These are phyloP conservation scores for Ariopsis seemanni DNA, from an alignment of 2,113 vertebrate genomes.

Conservation along the genomic window DNA sequence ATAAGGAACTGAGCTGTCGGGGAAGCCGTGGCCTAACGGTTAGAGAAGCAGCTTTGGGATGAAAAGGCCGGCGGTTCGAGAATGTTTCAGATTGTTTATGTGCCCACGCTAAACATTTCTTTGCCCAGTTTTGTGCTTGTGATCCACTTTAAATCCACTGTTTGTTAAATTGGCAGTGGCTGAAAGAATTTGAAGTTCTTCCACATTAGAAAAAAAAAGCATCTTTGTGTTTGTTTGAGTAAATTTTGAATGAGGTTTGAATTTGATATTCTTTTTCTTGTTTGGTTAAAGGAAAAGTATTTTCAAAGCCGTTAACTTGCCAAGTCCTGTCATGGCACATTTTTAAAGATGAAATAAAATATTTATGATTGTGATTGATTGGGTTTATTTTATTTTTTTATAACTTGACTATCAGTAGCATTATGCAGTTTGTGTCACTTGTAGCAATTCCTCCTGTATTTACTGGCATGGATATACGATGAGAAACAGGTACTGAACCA, in stretches of 20 bases:
- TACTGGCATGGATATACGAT: not conserved
- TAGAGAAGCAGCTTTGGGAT: too few species aligned
- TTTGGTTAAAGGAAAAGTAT: not conserved
- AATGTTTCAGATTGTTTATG: not conserved
- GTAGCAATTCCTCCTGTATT: not conserved
- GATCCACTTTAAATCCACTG: not conserved
- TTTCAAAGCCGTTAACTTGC: not conserved
- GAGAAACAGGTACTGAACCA: not conserved
- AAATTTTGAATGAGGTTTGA: not conserved
- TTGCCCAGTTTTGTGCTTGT: not conserved
- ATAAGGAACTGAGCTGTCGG: too few species aligned
- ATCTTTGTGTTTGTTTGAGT: too few species aligned
- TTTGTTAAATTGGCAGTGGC: not conserved
- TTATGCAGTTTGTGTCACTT: not conserved
- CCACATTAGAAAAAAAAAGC: not conserved
- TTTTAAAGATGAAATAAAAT: not conserved
- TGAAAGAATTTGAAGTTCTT: not conserved
- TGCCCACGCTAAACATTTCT: not conserved
- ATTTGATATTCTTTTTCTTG: not conserved
- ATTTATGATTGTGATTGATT: not conserved
- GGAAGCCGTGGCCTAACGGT: too few species aligned
- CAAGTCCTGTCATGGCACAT: not conserved
- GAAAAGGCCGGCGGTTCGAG: too few species aligned
- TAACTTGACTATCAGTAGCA: not conserved
- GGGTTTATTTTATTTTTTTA: not conserved